phyloP scores from a whole-genome alignment of 2,113 vertebrate genomes.

The Tiliqua scincoides region DNA sequence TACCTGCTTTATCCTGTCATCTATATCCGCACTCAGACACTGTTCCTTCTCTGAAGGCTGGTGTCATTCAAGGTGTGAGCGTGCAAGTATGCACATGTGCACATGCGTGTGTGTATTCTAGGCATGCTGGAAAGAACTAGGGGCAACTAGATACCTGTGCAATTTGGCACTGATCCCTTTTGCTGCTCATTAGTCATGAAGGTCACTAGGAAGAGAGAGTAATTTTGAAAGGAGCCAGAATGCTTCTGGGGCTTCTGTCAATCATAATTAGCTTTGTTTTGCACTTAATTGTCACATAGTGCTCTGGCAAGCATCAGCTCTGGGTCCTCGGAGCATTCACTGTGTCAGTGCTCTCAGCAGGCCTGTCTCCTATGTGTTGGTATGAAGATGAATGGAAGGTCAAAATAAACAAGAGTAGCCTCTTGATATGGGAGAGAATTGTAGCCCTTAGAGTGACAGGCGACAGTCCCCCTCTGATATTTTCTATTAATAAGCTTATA shows the following conservation, averaged over 20 bases:
- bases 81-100: background rate
- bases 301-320: conserved; percentile 25
- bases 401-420: conserved; percentile 46
- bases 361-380: background rate
- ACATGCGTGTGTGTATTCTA: background rate
- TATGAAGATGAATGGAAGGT: background rate
- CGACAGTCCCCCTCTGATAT: conserved; percentile 15
- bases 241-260: conserved; percentile 72
- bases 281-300: conserved; percentile 72
- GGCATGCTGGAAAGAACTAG: background rate
- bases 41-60: background rate
- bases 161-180: conserved; percentile 9
- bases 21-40: background rate
- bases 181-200: conserved; percentile 11
- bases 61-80: background rate
- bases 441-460: background rate
- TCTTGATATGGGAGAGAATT: background rate
- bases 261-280: conserved; percentile 75
- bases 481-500: conserved; percentile 25
- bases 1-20: conserved; percentile 6
- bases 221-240: conserved; percentile 43
- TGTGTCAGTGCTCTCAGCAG: conserved; percentile 49
- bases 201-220: conserved; percentile 57
- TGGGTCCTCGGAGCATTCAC: conserved; percentile 15
- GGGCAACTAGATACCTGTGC: background rate